Percentiles rank a stretch among this genome's conserved stretches.
These are phyloP conservation scores for Tachysurus fulvidraco DNA, from an alignment of 2,113 vertebrate genomes.

Conservation along the genomic window DNA sequence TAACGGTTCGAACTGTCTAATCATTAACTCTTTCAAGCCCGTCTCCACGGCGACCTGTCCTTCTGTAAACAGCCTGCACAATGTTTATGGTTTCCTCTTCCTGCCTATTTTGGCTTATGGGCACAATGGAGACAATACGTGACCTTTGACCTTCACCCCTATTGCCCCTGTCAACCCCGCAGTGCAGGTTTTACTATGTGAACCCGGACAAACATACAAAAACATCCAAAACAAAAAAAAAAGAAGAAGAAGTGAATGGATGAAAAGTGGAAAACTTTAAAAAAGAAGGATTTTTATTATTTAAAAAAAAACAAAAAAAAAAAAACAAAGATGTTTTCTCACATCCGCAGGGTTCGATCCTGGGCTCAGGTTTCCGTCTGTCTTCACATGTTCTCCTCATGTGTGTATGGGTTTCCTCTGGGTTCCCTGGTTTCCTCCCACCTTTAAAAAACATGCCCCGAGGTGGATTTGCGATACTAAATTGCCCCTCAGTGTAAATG, in stretches of 20 bases:
- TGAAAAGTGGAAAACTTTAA: background rate
- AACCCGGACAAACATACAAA: background rate
- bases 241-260: background rate
- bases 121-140: slow-evolving; percentile 46
- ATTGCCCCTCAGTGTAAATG: background rate
- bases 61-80: slow-evolving; percentile 62
- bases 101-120: slow-evolving; percentile 42
- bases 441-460: background rate
- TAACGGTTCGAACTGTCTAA: slow-evolving; percentile 19
- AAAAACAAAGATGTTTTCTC: background rate
- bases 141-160: slow-evolving; percentile 56
- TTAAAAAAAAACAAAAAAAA: background rate
- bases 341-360: background rate
- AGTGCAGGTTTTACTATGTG: slow-evolving; percentile 9
- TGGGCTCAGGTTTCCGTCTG: background rate
- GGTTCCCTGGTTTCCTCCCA: background rate
- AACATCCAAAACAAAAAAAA: background rate
- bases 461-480: too few relatives aligned
- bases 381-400: background rate
- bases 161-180: slow-evolving; percentile 7
- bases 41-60: slow-evolving; percentile 39
- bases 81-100: slow-evolving; percentile 58
- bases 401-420: background rate
- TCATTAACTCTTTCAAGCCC: slow-evolving; percentile 46
- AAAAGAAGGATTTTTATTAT: background rate